Conservation (phyloP, 2,888 invertebrate genomes). For the Falcaria lacertinaria region DNA sequence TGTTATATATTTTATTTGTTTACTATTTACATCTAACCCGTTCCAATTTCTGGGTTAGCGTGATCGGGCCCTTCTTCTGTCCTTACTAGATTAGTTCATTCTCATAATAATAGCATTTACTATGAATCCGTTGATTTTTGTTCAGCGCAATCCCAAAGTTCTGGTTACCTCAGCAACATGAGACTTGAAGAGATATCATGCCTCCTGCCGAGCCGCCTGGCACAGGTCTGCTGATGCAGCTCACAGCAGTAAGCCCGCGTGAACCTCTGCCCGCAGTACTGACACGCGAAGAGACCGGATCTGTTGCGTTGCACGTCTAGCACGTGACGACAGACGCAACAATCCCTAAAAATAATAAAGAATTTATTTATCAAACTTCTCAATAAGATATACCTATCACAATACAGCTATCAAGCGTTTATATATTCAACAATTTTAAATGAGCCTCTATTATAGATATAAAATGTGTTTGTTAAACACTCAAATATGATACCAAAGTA, state of each 20-base stretch:
- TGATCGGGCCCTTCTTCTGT: too few relatives aligned
- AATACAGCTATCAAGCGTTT: too few relatives aligned
- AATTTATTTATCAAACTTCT: too few relatives aligned
- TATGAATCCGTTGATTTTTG: too few relatives aligned
- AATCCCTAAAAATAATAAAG: constrained; percentile 38
- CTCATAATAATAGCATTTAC: too few relatives aligned
- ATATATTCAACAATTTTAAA: too few relatives aligned
- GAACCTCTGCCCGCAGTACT: constrained; percentile 56
- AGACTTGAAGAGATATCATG: constrained; percentile 39
- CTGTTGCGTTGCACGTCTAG: constrained; percentile 28
- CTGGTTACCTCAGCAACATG: constrained; percentile 36
- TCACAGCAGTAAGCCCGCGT: constrained; percentile 64
- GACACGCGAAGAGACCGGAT: constrained; percentile 41
- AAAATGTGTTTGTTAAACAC: too few relatives aligned
- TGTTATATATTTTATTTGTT: background rate
- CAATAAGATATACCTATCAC: too few relatives aligned
- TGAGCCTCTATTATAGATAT: too few relatives aligned
- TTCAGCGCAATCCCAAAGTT: too few relatives aligned
- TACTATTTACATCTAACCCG: background rate
- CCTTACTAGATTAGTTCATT: too few relatives aligned
- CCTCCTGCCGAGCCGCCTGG: constrained; percentile 24
- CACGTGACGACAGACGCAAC: constrained; percentile 56
- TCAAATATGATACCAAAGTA: too few relatives aligned
- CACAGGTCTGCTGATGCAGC: constrained; percentile 56
- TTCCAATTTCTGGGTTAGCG: background rate